These are phyloP conservation scores for Bombus fervidus DNA, from an alignment of 1,140 invertebrate genomes.

Conservation along the genomic window DNA sequence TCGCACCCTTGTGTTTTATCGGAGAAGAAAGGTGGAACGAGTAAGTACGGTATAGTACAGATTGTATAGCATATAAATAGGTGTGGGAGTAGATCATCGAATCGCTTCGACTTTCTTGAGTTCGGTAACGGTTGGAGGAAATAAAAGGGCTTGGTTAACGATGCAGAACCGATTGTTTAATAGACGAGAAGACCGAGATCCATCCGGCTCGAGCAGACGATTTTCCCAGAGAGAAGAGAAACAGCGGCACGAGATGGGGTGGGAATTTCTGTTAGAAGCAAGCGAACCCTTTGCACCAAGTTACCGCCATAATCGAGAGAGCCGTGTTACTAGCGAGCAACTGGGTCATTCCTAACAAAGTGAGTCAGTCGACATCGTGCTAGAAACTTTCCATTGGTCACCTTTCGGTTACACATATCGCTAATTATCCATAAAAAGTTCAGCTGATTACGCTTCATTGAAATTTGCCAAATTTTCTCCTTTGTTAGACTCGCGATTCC, in stretches of 20 bases:
- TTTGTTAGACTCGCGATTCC: no score
- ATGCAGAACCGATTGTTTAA: constrained; percentile 28
- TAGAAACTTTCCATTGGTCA: constrained; percentile 48
- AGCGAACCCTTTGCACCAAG: constrained; percentile 44
- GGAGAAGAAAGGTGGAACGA: not conserved
- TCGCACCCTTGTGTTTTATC: no score
- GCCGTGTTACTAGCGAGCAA: constrained; percentile 53
- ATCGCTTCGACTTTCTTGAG: not conserved
- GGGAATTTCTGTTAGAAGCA: constrained; percentile 55
- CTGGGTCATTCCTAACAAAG: constrained; percentile 67
- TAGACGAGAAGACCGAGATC: constrained; percentile 4
- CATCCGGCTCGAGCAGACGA: constrained; percentile 5
- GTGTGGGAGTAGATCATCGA: no score
- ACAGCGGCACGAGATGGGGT: constrained; percentile 10
- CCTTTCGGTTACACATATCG: constrained; percentile 7
- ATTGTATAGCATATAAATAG: no score
- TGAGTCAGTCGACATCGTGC: constrained; percentile 46
- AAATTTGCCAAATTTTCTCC: not conserved
- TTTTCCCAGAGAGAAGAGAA: constrained; percentile 22
- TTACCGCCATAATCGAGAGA: constrained; percentile 54
- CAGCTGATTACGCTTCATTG: not conserved
- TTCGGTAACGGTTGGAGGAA: not conserved
- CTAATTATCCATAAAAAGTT: constrained; percentile 35
- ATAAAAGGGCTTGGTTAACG: constrained; percentile 12
- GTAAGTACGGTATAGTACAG: no score